Evolutionary conservation across 1,140 invertebrate species (phyloP).

Genomic region (Dendroctonus ponderosae): DNA sequence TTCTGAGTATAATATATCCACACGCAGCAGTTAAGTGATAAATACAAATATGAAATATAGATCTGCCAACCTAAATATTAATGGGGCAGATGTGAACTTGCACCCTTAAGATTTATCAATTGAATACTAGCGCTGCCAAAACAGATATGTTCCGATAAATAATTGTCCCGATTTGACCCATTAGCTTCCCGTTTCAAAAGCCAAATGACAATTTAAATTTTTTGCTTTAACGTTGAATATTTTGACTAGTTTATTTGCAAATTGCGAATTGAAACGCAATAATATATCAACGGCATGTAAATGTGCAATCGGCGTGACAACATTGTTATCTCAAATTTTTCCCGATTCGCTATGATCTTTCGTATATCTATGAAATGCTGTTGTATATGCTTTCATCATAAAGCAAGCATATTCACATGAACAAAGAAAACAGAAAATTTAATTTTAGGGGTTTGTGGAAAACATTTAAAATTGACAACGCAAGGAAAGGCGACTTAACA

Average conservation of each 20-base stretch:
- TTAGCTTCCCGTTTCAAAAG: slow-evolving; percentile 20
- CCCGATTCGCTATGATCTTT: too few relatives aligned
- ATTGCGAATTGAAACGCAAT: background rate
- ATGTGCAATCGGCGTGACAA: too few relatives aligned
- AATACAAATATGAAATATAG: slow-evolving; percentile 44
- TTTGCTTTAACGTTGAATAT: slow-evolving; percentile 10
- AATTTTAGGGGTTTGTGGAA: too few relatives aligned
- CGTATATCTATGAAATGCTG: too few relatives aligned
- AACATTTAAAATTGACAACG: too few relatives aligned
- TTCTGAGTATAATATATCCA: slow-evolving; percentile 25
- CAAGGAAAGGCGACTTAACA: too few relatives aligned
- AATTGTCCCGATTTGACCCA: slow-evolving; percentile 22
- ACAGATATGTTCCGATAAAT: slow-evolving; percentile 32
- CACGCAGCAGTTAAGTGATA: slow-evolving; percentile 28
- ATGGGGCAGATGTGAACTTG: slow-evolving; percentile 40
- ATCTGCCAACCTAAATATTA: slow-evolving; percentile 38
- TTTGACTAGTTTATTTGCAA: slow-evolving; percentile 9
- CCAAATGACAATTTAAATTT: slow-evolving; percentile 16
- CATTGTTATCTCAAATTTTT: too few relatives aligned
- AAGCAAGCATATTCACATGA: too few relatives aligned
- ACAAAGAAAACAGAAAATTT: too few relatives aligned
- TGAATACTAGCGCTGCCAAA: slow-evolving; percentile 30
- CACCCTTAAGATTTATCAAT: slow-evolving; percentile 42
- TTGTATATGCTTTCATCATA: too few relatives aligned
- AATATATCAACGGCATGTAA: slow-evolving; percentile 5